These are phyloP conservation scores for Hirundichthys speculiger DNA, from an alignment of 2,113 vertebrate species.

Conservation along the genomic window DNA sequence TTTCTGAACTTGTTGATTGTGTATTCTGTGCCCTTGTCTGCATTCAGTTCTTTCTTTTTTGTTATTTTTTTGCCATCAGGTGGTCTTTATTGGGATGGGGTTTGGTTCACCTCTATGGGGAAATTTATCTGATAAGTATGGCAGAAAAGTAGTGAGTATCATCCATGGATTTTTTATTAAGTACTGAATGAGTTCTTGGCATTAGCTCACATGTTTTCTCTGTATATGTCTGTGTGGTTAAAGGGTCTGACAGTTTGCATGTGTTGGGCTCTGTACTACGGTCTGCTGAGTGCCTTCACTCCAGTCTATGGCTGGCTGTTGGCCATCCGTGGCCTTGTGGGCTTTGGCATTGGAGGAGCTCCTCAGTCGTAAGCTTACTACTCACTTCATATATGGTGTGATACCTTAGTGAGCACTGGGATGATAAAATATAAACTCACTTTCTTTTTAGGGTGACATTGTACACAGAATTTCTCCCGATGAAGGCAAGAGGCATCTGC, in stretches of 20 bases:
- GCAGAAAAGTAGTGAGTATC: slow-evolving; percentile 90
- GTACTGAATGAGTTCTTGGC: too few species aligned
- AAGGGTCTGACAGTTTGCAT: slow-evolving; percentile 84
- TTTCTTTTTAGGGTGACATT: slow-evolving; percentile 84
- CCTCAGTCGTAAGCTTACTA: slow-evolving; percentile 89
- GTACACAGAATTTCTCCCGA: slow-evolving; percentile 93
- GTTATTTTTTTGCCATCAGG: slow-evolving; percentile 73
- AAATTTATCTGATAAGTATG: slow-evolving; percentile 91
- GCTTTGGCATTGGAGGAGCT: slow-evolving; percentile 90
- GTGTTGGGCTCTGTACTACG: slow-evolving; percentile 87
- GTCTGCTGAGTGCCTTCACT: slow-evolving; percentile 89
- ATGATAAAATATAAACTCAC: background rate
- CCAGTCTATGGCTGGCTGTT: slow-evolving; percentile 90
- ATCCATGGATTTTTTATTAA: background rate
- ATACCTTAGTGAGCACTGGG: too few species aligned
- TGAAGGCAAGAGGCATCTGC: slow-evolving; percentile 88
- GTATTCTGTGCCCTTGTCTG: background rate
- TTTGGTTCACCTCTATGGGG: slow-evolving; percentile 92
- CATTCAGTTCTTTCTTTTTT: background rate
- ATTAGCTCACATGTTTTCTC: slow-evolving; percentile 2
- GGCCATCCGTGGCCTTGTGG: slow-evolving; percentile 87
- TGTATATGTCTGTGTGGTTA: slow-evolving; percentile 46
- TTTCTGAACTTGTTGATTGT: background rate
- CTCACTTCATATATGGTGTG: background rate
- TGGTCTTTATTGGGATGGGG: slow-evolving; percentile 95